Percentiles rank a stretch among this genome's conserved stretches.
phyloP scores from a whole-genome alignment of 1,140 invertebrate species.

The Metopolophium dirhodum region DNA sequence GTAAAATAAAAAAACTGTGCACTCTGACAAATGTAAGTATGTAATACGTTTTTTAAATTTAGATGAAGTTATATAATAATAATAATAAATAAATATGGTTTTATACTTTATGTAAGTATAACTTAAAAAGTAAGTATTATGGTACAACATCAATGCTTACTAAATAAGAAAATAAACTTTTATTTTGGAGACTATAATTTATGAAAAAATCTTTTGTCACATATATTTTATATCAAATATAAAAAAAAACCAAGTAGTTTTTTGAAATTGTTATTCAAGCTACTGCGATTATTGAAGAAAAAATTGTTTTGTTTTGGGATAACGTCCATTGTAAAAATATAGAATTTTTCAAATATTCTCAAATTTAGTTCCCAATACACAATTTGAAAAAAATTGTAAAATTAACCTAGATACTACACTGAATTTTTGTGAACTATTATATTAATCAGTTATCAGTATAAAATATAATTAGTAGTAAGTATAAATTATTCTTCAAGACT shows the following conservation, averaged over 20 bases:
- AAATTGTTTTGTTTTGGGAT: not conserved
- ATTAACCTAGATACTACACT: too few species aligned
- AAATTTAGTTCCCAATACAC: not conserved
- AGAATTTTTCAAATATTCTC: not conserved
- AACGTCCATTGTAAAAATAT: not conserved
- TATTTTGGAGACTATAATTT: not conserved
- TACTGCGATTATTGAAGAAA: not conserved
- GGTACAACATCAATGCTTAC: not conserved
- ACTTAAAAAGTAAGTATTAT: not conserved
- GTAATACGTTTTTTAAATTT: not conserved
- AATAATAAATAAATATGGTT: not conserved
- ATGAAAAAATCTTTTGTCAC: not conserved
- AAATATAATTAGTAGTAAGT: too few species aligned
- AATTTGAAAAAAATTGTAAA: too few species aligned
- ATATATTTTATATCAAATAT: not conserved
- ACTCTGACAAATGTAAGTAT: slow-evolving; percentile 8
- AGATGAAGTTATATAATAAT: not conserved
- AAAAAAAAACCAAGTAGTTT: not conserved
- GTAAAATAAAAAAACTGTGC: slow-evolving; percentile 15
- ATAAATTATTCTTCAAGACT: not conserved
- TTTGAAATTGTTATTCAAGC: not conserved
- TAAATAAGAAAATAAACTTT: not conserved
- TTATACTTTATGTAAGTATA: not conserved
- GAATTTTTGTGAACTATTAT: too few species aligned
- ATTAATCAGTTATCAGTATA: too few species aligned